Evolutionary conservation across 1,140 invertebrate genomes (phyloP), one percentile per base, ranked within the genome.

Genomic region (Temnothorax longispinosus): DNA sequence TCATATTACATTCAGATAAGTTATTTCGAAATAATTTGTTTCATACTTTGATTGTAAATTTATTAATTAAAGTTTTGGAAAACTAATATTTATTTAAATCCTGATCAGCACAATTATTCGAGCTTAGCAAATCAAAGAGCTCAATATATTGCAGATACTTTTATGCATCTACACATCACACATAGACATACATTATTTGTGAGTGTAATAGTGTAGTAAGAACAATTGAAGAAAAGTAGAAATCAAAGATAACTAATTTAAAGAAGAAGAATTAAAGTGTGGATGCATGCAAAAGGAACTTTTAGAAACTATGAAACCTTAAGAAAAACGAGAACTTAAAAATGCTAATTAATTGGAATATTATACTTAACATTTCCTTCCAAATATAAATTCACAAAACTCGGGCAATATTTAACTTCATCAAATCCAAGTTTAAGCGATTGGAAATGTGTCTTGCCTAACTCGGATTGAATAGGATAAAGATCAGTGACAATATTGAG

Each of bases 401-500:
- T 77, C 11, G 7, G 6, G 7, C 3, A 5, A 52, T 38, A 52
- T 38, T 13, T 38, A n/a, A 18, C 5, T 67, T 15, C 38, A 21
- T 21, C 18, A 44, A 67, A 27, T 2, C 8, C 11, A 47, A 41
- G 1, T 81, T 71, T 32, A 69, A 56, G 7, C 35, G 15, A 69
- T 69, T 1, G 21, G n/a, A 81, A 60, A 69, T 15, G 2, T 60
- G 41, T 35, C 27, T 78, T 35, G 75, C 18, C 11, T 50, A 27
- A 18, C 56, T 67, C 15, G 13, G 47, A 58, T 81, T 56, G 71
- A 71, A 21, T 41, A 4, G 65, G 65, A 72, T 72, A 81, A 44
- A 72, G 50, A 72, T 81, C 50, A 35, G n/a, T 71, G 50, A 71
- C 78, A 60, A 60, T 74, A 44, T 62, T 27, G 18, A 82, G 18